Base-by-base conservation (phyloP, 2,797 vertebrate species). In the Podarcis siculus region DNA sequence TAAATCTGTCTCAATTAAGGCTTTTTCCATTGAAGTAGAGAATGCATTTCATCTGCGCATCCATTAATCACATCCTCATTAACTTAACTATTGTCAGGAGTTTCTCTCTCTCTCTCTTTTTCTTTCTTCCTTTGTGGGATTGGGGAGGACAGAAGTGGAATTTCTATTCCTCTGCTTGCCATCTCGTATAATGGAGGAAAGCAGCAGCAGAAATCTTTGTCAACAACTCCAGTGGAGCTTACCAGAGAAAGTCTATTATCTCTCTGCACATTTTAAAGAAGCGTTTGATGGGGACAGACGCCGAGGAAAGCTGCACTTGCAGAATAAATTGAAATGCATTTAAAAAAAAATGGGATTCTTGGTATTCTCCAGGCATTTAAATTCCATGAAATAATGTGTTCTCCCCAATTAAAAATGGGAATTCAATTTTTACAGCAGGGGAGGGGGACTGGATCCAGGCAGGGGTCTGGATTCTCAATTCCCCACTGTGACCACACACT, bases 1-100 rank as follows among this genome's bases (percentile, higher is more conserved):
- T 94, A 90, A 92, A 91, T 93, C 77, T 90, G 1, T 92, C 90
- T 89, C 93, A 93, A 93, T 94, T 95, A 94, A 92, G 81, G 87
- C 83, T 87, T 75, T 84, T 93, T 92, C 93, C 82, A 87, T 37
- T 92, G 92, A 90, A 84, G 83, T 88, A 87, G 83, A 93, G 81
- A 93, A 93, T 89, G 80, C 73, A 80, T 93, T 94, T 89, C 13
- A 83, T 93, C 79, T 89, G 73, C 76, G 84, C 67, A 92, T 90
- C 87, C 81, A 8, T 94, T 95, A 94, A 94, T 95, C 92, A 91
- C 91, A 67, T 82, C 85, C 87, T 87, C 89, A 86, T 94, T 94
- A 95, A 86, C 78, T 90, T 89, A 87, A 92, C 84, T 85, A 72
- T 81, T 91, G 49, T 67, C 82, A 92, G 86, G 79, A 81, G 84